Evolutionary conservation across 2,888 invertebrate species (phyloP).

Genomic region (Eugnorisma glareosa): DNA sequence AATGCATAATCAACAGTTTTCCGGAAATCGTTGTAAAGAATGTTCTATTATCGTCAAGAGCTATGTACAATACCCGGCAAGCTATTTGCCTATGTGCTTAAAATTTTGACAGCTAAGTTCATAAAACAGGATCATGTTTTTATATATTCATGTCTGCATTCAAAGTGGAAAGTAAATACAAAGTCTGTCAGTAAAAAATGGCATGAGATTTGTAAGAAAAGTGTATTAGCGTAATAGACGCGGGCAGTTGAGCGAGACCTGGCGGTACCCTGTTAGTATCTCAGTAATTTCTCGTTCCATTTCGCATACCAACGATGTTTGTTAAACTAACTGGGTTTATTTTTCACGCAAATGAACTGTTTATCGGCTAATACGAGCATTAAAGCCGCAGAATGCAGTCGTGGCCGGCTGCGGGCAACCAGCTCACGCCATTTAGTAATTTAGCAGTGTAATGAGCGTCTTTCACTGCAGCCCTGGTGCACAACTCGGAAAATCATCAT

Average conservation of each 20-base stretch:
- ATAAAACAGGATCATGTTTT: constrained; percentile 12
- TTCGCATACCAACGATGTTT: constrained; percentile 76
- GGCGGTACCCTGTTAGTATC: constrained; percentile 61
- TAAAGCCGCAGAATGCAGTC: constrained; percentile 79
- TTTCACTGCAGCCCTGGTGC: constrained; percentile 68
- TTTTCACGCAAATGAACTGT: constrained; percentile 82
- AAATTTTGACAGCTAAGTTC: not conserved
- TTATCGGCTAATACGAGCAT: constrained; percentile 80
- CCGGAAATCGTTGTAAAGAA: not conserved
- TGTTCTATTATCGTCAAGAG: not conserved
- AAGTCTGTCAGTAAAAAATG: constrained; percentile 39
- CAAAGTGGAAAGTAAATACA: constrained; percentile 29
- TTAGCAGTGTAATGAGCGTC: constrained; percentile 80
- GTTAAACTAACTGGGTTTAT: constrained; percentile 80
- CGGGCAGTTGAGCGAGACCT: constrained; percentile 50
- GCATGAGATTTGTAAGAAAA: constrained; percentile 48
- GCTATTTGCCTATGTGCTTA: not conserved
- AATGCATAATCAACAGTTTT: not conserved
- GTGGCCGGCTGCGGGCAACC: constrained; percentile 67
- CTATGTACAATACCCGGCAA: not conserved
- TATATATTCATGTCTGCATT: constrained; percentile 11
- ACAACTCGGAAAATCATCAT: constrained; percentile 61
- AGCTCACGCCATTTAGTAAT: constrained; percentile 83
- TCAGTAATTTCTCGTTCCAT: constrained; percentile 73
- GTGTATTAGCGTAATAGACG: constrained; percentile 42